Conservation (phyloP, 2,888 invertebrate species). For the Melanostoma scalare region DNA sequence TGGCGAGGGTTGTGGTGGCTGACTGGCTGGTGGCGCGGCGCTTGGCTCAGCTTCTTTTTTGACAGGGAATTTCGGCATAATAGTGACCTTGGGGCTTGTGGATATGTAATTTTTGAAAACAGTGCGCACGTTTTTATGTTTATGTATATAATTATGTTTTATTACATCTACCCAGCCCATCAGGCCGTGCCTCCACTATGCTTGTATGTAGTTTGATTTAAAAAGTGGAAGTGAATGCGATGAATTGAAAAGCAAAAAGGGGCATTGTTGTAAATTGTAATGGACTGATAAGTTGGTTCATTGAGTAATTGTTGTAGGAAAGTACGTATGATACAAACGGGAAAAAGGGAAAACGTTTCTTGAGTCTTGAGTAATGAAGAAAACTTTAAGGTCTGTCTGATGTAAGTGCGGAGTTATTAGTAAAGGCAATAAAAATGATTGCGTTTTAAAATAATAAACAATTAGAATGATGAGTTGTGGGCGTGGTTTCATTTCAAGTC, state of each 20-base stretch:
- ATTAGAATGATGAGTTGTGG: no score
- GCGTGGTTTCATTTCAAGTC: no score
- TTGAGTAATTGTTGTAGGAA: not conserved
- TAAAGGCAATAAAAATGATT: no score
- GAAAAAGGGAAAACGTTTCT: no score
- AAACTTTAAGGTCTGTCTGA: no score
- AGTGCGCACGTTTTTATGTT: conserved; percentile 23
- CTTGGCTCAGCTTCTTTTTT: conserved; percentile 19
- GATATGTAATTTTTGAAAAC: not conserved
- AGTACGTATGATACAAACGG: no score
- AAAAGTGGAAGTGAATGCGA: conserved; percentile 17
- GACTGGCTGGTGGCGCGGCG: not conserved
- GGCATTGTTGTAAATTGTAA: not conserved
- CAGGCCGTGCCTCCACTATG: no score
- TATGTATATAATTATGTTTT: conserved; percentile 11
- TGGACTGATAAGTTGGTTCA: conserved; percentile 10
- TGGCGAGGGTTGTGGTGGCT: not conserved
- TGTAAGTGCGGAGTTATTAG: no score
- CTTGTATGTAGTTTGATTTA: not conserved
- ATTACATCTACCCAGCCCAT: not conserved
- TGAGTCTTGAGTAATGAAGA: no score
- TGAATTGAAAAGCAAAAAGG: not conserved
- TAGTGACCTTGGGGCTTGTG: conserved; percentile 17
- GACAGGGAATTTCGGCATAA: conserved; percentile 10
- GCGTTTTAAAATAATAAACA: no score